Conservation (phyloP, 1,140 invertebrate species). For the Samia ricini region DNA sequence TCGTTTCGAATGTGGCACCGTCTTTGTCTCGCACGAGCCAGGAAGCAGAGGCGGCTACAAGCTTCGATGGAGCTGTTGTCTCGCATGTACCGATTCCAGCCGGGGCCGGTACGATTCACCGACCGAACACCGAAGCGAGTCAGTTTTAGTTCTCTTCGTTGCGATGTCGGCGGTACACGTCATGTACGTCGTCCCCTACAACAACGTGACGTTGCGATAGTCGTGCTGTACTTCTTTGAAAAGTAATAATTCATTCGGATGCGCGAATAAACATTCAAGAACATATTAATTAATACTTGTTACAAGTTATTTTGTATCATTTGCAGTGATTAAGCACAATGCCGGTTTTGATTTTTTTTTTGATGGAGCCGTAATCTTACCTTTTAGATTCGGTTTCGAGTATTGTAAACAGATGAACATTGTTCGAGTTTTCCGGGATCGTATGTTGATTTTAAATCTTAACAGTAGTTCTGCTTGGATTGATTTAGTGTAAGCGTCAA, state of each 20-base stretch:
- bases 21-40: slow-evolving; percentile 49
- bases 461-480: slow-evolving; percentile 35
- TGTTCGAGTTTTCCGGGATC: slow-evolving; percentile 61
- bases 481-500: slow-evolving; percentile 31
- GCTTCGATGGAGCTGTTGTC: slow-evolving; percentile 42
- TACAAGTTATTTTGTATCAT: slow-evolving; percentile 51
- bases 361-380: slow-evolving; percentile 54
- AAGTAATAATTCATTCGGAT: slow-evolving; percentile 64
- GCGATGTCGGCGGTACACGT: slow-evolving; percentile 63
- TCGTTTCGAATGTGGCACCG: slow-evolving; percentile 26
- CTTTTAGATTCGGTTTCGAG: slow-evolving; percentile 55
- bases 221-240: slow-evolving; percentile 53
- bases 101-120: slow-evolving; percentile 40
- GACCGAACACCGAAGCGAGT: slow-evolving; percentile 15
- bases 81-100: slow-evolving; percentile 40
- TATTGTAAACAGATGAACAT: slow-evolving; percentile 70
- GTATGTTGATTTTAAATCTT: slow-evolving; percentile 55
- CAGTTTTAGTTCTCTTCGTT: slow-evolving; percentile 56
- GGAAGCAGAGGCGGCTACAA: slow-evolving; percentile 33
- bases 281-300: slow-evolving; percentile 68
- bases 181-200: slow-evolving; percentile 29
- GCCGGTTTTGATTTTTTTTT: slow-evolving; percentile 50
- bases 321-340: slow-evolving; percentile 60
- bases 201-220: slow-evolving; percentile 46
- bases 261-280: slow-evolving; percentile 57